Percentiles rank a stretch among this genome's conserved stretches.
These are phyloP conservation scores for Abscondita cerata DNA, from an alignment of 2,888 invertebrate genomes.

Conservation along the genomic window DNA sequence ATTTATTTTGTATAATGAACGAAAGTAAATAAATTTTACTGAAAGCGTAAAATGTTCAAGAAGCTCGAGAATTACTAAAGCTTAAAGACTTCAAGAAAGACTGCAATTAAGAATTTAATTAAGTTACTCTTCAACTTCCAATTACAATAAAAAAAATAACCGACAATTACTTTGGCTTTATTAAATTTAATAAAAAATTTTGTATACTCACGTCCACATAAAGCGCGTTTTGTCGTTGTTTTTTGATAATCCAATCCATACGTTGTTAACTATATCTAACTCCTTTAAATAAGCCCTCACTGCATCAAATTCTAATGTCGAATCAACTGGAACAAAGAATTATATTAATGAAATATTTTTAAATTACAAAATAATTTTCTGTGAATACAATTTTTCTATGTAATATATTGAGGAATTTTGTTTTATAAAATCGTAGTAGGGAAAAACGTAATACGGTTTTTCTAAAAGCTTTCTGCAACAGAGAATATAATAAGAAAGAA, in stretches of 20 bases:
- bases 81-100: conserved; percentile 17
- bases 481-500: too few relatives aligned
- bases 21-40: conserved; percentile 18
- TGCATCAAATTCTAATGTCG: conserved; percentile 78
- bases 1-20: conserved; percentile 17
- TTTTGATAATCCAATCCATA: conserved; percentile 81
- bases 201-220: conserved; percentile 74
- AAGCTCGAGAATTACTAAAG: conserved; percentile 13
- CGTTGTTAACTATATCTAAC: conserved; percentile 76
- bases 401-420: too few relatives aligned
- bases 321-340: conserved; percentile 66
- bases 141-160: conserved; percentile 18
- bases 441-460: too few relatives aligned
- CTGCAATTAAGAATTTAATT: conserved; percentile 25
- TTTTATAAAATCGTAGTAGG: not conserved
- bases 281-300: conserved; percentile 79
- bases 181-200: not conserved
- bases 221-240: conserved; percentile 74
- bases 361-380: not conserved
- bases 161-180: not conserved
- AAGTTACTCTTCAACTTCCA: conserved; percentile 22
- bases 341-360: not conserved
- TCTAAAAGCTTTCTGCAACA: too few relatives aligned
- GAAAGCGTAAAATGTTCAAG: conserved; percentile 7
- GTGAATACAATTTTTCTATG: too few relatives aligned